phyloP scores from a whole-genome alignment of 2,888 invertebrate genomes.

The Helobdella robusta region DNA sequence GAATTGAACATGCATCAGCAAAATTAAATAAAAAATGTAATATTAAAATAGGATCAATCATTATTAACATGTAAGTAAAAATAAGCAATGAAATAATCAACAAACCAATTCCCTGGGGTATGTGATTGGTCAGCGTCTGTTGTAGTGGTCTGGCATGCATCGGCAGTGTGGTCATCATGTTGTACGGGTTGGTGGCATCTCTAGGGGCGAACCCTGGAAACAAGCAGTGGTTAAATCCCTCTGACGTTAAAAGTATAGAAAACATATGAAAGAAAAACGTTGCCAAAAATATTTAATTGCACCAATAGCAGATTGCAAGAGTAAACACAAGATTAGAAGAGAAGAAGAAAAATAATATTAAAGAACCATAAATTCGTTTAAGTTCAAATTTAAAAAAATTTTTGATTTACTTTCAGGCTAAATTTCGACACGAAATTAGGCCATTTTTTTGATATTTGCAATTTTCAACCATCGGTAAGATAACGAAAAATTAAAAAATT shows the following conservation, averaged over 20 bases:
- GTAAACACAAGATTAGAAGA: too few relatives aligned
- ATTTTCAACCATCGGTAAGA: too few relatives aligned
- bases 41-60: background rate
- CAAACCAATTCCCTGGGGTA: slow-evolving; percentile 8
- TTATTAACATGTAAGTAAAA: too few relatives aligned
- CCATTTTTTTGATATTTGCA: too few relatives aligned
- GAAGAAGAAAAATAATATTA: too few relatives aligned
- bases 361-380: too few relatives aligned
- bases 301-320: too few relatives aligned
- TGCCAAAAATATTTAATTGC: background rate
- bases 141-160: slow-evolving; percentile 13
- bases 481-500: too few relatives aligned
- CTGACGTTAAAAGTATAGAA: background rate
- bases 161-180: slow-evolving; percentile 15
- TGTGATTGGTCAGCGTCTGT: slow-evolving; percentile 6
- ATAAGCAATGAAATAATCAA: background rate
- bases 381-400: too few relatives aligned
- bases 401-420: too few relatives aligned
- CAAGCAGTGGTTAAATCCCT: slow-evolving; percentile 9
- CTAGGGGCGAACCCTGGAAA: slow-evolving; percentile 12
- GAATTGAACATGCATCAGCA: background rate
- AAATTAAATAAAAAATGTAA: background rate
- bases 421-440: too few relatives aligned
- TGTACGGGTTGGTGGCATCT: slow-evolving; percentile 8
- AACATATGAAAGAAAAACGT: background rate